Conservation (phyloP, 2,113 vertebrate genomes). For the Hyperopisus bebe region DNA sequence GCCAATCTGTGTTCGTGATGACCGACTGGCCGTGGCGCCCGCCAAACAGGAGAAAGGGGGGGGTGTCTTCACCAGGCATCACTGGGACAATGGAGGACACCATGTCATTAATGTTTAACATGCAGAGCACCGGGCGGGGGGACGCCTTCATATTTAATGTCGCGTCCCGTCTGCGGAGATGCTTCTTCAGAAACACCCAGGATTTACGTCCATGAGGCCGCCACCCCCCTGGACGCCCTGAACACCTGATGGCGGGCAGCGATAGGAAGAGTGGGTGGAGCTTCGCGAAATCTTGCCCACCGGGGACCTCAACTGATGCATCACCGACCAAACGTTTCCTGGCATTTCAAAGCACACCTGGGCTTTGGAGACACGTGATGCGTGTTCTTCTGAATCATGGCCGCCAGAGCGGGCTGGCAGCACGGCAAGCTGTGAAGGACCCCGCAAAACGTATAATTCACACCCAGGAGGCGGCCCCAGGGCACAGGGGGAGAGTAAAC, state of each 20-base stretch:
- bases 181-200: background rate
- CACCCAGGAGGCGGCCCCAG: background rate
- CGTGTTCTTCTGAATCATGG: background rate
- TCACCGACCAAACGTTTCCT: background rate
- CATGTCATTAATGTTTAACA: conserved; percentile 17
- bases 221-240: background rate
- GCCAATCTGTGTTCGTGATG: background rate
- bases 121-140: background rate
- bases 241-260: background rate
- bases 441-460: background rate
- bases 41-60: background rate
- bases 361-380: background rate
- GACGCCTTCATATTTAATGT: conserved; percentile 10
- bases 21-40: background rate
- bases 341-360: background rate
- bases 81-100: background rate
- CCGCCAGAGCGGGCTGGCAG: background rate
- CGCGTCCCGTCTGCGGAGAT: background rate
- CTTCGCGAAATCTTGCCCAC: background rate
- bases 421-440: background rate
- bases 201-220: background rate
- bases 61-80: background rate
- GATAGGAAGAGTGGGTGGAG: too few relatives aligned
- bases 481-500: background rate
- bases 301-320: background rate